phyloP scores from a whole-genome alignment of 1,140 invertebrate species.

The Parapsyche elsis region DNA sequence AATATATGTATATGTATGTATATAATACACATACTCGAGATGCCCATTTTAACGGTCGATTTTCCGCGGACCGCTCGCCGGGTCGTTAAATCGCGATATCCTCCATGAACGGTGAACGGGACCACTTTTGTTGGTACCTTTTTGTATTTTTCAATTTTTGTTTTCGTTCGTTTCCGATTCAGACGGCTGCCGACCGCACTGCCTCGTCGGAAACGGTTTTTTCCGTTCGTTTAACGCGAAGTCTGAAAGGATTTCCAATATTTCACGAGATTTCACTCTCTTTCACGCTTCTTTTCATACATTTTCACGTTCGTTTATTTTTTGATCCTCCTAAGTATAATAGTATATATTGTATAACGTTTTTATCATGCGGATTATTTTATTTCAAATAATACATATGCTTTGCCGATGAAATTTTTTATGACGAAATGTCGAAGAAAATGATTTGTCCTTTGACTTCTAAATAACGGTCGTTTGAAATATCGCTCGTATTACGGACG shows the following conservation, averaged over 20 bases:
- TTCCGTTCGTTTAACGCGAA: slow-evolving; percentile 10
- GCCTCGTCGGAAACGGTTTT: background rate
- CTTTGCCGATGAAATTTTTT: background rate
- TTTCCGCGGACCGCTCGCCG: background rate
- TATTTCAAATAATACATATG: too few relatives aligned
- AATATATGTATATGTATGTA: background rate
- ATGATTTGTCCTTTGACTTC: background rate
- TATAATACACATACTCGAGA: background rate
- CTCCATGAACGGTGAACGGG: background rate
- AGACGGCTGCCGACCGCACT: too few relatives aligned
- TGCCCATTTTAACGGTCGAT: background rate
- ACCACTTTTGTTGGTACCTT: too few relatives aligned
- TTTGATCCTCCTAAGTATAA: background rate
- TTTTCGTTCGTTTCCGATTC: too few relatives aligned
- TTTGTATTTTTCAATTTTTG: too few relatives aligned
- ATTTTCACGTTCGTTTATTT: background rate
- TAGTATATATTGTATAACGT: background rate
- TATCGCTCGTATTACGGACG: background rate
- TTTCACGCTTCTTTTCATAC: slow-evolving; percentile 14
- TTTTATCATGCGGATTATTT: background rate
- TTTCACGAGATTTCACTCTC: background rate
- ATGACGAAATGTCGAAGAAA: too few relatives aligned
- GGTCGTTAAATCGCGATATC: slow-evolving; percentile 2
- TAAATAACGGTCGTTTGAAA: background rate
- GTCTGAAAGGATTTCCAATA: slow-evolving; percentile 17